Evolutionary conservation across 2,113 vertebrate species (phyloP), one percentile per base, ranked within the genome.

Genomic region (Chlorodrepanis virens): DNA sequence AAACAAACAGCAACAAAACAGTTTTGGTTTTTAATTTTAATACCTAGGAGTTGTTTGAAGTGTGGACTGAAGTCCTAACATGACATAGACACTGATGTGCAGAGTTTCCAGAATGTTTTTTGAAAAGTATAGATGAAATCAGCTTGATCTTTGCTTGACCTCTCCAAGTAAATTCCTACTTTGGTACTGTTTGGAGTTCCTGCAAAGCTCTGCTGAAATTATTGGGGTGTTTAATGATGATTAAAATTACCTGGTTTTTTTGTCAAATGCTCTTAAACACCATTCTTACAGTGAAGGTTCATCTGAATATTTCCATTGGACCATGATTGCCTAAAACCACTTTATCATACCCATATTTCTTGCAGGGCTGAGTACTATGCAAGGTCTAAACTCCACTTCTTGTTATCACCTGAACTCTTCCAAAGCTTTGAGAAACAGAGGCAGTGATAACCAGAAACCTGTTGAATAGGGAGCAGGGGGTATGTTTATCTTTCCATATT

Each of bases 401-500:
- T 89, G 77, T 90, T 82, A 68, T 75, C 77, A 71, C 16, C 53
- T 67, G 61, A 81, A 75, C 31, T 71, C 47, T 91, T 91, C 47
- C 52, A 94, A 91, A 91, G 69, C 40, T 79, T 70, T 70, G 52
- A 79, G 72, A 83, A 76, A 61, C 14, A 60, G 56, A 64, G n/a
- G 37, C 45, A 37, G 52, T 31, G 69, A 94, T 91, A 78, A 91
- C 23, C 52, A 91, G 89, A 92, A 77, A 72, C 29, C 21, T 63
- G 42, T 33, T 76, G 54, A 80, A 92, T 54, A 17, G 33, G 27
- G 50, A 86, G 42, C 76, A 87, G 63, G 29, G 50, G 54, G 33
- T 68, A 70, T 83, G 52, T 88, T 95, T 89, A 42, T 83, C 93
- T 93, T 94, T 87, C 79, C 27, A 11, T 83, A 70, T 86, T 80